Percentiles rank a stretch among this genome's conserved stretches.
Conservation (phyloP, 2,888 invertebrate species). For the Leptopilina myrica region DNA sequence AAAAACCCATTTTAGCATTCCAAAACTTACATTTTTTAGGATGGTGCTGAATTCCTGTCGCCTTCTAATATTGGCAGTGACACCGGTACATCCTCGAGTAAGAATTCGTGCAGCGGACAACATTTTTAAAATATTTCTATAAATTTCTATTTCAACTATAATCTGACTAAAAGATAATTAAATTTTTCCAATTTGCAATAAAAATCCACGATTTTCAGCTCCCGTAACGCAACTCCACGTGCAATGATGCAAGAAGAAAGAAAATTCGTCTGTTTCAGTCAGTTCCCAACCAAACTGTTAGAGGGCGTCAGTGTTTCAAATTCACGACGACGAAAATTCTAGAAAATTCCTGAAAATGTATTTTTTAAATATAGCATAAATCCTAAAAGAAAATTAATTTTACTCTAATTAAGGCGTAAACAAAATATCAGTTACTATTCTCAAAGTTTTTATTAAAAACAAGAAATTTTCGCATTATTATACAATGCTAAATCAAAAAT, state of each 20-base stretch:
- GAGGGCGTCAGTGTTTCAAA: not conserved
- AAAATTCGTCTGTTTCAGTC: conserved; percentile 17
- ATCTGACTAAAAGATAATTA: not conserved
- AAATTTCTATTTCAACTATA: not conserved
- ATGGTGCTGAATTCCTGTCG: conserved; percentile 83
- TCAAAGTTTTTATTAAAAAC: no score
- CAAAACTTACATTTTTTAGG: conserved; percentile 82
- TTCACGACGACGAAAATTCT: not conserved
- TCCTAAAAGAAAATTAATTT: no score
- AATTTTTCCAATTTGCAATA: not conserved
- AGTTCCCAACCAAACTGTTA: not conserved
- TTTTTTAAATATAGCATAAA: no score
- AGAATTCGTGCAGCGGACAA: conserved; percentile 84
- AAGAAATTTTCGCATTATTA: no score
- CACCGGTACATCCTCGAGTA: conserved; percentile 81
- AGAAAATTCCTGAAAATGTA: not conserved
- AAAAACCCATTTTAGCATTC: not conserved
- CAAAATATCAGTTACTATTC: no score
- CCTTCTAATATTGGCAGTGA: conserved; percentile 79
- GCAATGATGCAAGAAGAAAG: conserved; percentile 26
- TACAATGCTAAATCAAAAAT: no score
- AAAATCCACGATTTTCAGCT: not conserved
- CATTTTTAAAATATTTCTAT: conserved; percentile 78
- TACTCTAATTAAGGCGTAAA: no score
- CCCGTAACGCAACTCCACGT: conserved; percentile 18